Evolutionary conservation across 1,140 invertebrate genomes (phyloP).

Genomic region (Gonatopus flavifemur): DNA sequence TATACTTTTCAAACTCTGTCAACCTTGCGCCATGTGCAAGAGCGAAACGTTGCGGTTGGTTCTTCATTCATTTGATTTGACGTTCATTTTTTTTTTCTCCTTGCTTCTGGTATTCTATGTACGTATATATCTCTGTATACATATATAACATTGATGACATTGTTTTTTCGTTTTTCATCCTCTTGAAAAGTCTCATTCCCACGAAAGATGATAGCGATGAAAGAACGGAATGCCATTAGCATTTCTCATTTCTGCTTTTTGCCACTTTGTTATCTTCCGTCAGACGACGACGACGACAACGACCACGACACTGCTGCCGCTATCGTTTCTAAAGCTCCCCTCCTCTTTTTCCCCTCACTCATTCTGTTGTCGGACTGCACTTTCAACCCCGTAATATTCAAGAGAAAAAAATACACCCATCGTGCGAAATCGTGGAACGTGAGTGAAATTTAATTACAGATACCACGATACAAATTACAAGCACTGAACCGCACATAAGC

Average conservation of each 20-base stretch:
- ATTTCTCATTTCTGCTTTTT: slow-evolving; percentile 38
- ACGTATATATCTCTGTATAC: no score
- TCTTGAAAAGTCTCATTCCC: no score
- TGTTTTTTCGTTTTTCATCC: no score
- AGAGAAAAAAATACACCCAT: slow-evolving; percentile 6
- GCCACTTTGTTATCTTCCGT: slow-evolving; percentile 26
- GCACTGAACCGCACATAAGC: no score
- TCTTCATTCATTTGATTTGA: no score
- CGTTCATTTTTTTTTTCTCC: no score
- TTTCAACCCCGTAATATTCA: slow-evolving; percentile 26
- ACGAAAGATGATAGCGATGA: slow-evolving; percentile 36
- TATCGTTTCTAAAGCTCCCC: background rate
- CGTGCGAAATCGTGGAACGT: background rate
- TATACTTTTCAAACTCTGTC: no score
- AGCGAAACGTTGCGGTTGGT: no score
- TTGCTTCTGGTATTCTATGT: no score
- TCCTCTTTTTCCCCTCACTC: background rate
- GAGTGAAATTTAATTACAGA: slow-evolving; percentile 12
- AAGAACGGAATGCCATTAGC: slow-evolving; percentile 39
- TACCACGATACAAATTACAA: slow-evolving; percentile 8
- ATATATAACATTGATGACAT: no score
- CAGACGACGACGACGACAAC: slow-evolving; percentile 11
- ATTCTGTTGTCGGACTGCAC: slow-evolving; percentile 1
- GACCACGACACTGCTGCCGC: slow-evolving; percentile 7
- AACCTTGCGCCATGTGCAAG: no score